A percentile compares a stretch with the other conserved stretches of the same genome.
phyloP scores from a whole-genome alignment of 2,888 invertebrate genomes.

The Brachylomia viminalis region DNA sequence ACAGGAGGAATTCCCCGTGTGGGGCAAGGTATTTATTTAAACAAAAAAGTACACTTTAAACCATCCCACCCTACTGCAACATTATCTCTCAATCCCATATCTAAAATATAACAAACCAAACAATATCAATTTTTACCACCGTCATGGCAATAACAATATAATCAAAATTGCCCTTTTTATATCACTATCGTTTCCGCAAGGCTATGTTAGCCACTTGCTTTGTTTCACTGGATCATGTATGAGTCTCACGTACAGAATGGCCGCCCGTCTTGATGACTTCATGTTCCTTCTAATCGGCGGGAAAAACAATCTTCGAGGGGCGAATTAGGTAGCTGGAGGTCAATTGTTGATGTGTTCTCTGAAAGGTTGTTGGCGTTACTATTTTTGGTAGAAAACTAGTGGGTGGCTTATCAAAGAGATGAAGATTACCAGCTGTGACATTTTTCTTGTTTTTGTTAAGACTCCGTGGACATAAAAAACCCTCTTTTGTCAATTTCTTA shows the following conservation, averaged over 20 bases:
- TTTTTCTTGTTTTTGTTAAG: background rate
- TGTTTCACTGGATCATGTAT: conserved; percentile 55
- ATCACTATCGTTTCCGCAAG: conserved; percentile 51
- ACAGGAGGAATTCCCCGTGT: too few species aligned
- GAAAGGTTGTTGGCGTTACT: background rate
- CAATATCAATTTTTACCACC: conserved; percentile 58
- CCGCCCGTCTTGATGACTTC: conserved; percentile 70
- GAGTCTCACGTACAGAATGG: conserved; percentile 76
- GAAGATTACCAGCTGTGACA: too few species aligned
- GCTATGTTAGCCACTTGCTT: conserved; percentile 62
- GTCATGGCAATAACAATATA: conserved; percentile 60
- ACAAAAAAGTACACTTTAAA: background rate
- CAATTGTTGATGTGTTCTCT: conserved; percentile 16
- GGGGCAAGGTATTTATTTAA: too few species aligned
- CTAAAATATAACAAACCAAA: conserved; percentile 38
- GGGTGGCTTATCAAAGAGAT: background rate
- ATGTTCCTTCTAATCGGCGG: conserved; percentile 75
- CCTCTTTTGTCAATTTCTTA: too few species aligned
- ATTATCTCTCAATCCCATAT: background rate
- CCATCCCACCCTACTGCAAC: background rate
- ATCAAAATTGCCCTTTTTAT: conserved; percentile 66
- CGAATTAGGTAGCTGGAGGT: conserved; percentile 40
- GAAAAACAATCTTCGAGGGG: conserved; percentile 67
- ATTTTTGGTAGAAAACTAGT: background rate
- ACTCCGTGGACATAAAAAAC: too few species aligned